Conservation (phyloP, 2,797 vertebrate species). For the Leucoraja ocellata region DNA sequence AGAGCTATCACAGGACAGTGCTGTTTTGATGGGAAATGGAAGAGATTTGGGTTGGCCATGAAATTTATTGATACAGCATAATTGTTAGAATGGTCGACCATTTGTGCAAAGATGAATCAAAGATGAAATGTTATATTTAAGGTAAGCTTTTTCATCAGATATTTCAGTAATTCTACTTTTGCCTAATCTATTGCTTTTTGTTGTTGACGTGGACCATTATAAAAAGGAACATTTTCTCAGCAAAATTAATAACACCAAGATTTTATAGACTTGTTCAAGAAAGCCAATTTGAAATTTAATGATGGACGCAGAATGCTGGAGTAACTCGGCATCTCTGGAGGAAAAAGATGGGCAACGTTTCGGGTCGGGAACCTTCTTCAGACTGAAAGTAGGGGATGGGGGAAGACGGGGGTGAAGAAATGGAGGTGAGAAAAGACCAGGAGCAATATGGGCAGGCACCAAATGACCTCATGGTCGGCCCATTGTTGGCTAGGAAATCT, state of each 20-base stretch:
- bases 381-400: too few species aligned
- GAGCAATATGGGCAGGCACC: too few species aligned
- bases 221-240: background rate
- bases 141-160: background rate
- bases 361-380: too few species aligned
- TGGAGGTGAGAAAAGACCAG: too few species aligned
- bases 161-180: background rate
- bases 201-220: background rate
- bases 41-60: background rate
- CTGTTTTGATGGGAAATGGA: background rate
- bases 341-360: too few species aligned
- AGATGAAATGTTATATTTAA: background rate
- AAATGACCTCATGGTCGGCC: too few species aligned
- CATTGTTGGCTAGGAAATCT: too few species aligned
- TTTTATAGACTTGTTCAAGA: background rate
- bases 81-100: background rate
- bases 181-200: background rate
- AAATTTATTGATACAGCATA: background rate
- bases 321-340: too few species aligned
- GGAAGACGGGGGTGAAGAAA: too few species aligned
- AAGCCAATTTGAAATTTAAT: background rate
- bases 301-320: too few species aligned
- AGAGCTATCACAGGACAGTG: background rate
- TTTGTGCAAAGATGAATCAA: background rate
- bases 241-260: background rate